Conservation (phyloP, 1,140 invertebrate genomes). For the Euwallacea fornicatus region DNA sequence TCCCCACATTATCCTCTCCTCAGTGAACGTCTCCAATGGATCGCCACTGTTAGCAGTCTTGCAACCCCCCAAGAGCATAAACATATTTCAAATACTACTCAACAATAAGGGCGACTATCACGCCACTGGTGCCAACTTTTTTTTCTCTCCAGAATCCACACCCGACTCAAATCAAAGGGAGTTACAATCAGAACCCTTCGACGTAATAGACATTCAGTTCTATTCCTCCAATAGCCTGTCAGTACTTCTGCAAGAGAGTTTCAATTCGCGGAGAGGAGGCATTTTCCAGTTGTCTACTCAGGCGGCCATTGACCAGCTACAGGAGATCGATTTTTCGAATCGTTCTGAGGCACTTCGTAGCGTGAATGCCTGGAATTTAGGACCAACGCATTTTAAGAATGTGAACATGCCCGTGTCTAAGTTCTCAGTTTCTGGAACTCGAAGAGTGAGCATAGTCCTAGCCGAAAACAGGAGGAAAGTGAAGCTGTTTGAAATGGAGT, state of each 20-base stretch:
- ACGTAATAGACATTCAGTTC: conserved; percentile 66
- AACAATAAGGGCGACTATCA: conserved; percentile 11
- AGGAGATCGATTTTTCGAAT: conserved; percentile 56
- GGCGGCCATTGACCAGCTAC: conserved; percentile 54
- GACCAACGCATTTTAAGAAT: conserved; percentile 57
- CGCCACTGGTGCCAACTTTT: conserved; percentile 40
- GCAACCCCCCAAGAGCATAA: conserved; percentile 35
- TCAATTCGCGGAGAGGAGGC: conserved; percentile 57
- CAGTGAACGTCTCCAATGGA: conserved; percentile 49
- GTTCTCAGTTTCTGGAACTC: conserved; percentile 82
- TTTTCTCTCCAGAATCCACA: conserved; percentile 39
- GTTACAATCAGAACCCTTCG: conserved; percentile 54
- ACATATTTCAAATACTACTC: conserved; percentile 36
- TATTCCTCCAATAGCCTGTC: conserved; percentile 80
- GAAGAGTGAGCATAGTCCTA: conserved; percentile 86
- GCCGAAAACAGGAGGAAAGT: conserved; percentile 79
- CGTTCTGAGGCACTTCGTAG: conserved; percentile 55
- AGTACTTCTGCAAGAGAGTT: conserved; percentile 66
- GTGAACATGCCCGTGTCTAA: conserved; percentile 72
- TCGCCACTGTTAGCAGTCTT: conserved; percentile 47
- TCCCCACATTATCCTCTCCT: conserved; percentile 45
- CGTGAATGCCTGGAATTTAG: conserved; percentile 39
- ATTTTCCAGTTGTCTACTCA: conserved; percentile 70
- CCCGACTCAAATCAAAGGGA: conserved; percentile 46
- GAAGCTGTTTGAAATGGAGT: conserved; percentile 88